Conservation (phyloP, 2,113 vertebrate genomes). For the Steatornis caripensis region DNA sequence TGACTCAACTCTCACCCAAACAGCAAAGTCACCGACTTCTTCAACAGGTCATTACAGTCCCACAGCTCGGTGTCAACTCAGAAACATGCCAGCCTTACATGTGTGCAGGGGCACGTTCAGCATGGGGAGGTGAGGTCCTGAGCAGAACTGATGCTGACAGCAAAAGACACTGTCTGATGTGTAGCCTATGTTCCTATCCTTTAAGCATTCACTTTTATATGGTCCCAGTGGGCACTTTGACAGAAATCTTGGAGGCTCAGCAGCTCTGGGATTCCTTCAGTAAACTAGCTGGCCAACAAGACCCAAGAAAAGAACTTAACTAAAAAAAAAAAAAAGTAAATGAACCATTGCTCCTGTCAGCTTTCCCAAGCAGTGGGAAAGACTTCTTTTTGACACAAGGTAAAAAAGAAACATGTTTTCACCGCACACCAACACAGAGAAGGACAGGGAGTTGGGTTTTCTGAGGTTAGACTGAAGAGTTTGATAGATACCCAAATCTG, state of each 20-base stretch:
- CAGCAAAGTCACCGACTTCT: not conserved
- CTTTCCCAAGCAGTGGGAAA: not conserved
- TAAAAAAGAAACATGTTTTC: not conserved
- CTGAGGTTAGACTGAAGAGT: not conserved
- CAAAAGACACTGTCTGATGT: not conserved
- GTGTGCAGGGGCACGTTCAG: not conserved
- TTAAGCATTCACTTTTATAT: not conserved
- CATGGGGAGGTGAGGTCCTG: rapidly evolving
- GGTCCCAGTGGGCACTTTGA: not conserved
- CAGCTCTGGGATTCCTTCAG: not conserved
- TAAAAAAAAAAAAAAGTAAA: not conserved
- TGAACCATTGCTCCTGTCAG: not conserved
- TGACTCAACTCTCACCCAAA: not conserved
- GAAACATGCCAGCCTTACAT: rapidly evolving
- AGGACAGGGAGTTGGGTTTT: not conserved
- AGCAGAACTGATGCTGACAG: not conserved
- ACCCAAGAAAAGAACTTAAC: not conserved
- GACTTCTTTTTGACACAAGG: not conserved
- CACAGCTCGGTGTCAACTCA: not conserved
- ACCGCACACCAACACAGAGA: not conserved
- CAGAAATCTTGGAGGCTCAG: not conserved
- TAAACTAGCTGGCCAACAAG: not conserved
- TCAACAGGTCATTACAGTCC: not conserved
- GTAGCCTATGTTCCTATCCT: rapidly evolving
- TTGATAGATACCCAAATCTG: not conserved